phyloP scores from a whole-genome alignment of 2,888 invertebrate species.

The Drosophila fungiperda region DNA sequence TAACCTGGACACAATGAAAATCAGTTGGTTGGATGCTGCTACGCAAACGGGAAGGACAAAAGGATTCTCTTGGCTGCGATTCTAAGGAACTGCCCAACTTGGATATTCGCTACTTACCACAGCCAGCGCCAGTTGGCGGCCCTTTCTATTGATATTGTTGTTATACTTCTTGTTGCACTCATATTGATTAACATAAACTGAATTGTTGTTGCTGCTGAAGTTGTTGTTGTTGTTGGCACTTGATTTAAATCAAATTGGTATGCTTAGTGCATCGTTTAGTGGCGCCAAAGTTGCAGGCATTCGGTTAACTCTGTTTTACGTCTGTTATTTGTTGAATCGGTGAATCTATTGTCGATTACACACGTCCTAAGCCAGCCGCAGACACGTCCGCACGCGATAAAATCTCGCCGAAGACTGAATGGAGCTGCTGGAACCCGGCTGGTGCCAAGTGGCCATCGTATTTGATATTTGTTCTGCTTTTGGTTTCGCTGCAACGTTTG shows the following conservation, averaged over 20 bases:
- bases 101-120: conserved; percentile 36
- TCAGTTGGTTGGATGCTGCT: background rate
- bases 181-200: conserved; percentile 42
- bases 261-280: conserved; percentile 41
- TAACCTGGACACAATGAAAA: background rate
- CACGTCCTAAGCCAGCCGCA: conserved; percentile 51
- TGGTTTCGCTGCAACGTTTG: conserved; percentile 14
- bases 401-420: conserved; percentile 85
- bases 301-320: conserved; percentile 11
- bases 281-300: conserved; percentile 50
- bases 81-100: background rate
- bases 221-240: conserved; percentile 29
- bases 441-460: conserved; percentile 43
- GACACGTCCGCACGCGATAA: conserved; percentile 83
- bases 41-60: background rate
- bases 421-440: conserved; percentile 30
- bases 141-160: conserved; percentile 20
- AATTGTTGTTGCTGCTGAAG: background rate
- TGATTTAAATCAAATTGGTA: conserved; percentile 16
- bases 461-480: conserved; percentile 29
- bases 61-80: background rate
- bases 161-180: conserved; percentile 40
- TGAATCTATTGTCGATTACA: conserved; percentile 29
- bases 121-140: conserved; percentile 48
- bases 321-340: conserved; percentile 3